Evolutionary conservation across 2,888 invertebrate genomes (phyloP).

Genomic region (Hydraecia micacea): DNA sequence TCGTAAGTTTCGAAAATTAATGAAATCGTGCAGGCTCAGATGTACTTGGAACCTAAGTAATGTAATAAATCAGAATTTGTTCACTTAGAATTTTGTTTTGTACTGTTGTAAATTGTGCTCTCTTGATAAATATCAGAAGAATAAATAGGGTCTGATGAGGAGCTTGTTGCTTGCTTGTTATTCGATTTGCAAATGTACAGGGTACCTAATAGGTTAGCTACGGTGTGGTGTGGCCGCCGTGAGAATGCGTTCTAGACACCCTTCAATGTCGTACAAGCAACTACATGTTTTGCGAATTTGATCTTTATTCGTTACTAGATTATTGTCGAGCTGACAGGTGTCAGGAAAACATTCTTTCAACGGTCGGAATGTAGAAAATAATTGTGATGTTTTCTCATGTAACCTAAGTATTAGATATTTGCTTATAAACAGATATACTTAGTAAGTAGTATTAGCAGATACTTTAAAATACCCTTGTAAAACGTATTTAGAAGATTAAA

Average conservation of each 20-base stretch:
- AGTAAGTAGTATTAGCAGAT: not conserved
- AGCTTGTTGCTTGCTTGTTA: not conserved
- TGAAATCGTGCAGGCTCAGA: constrained; percentile 67
- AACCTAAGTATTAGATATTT: not conserved
- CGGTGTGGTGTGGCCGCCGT: too few species aligned
- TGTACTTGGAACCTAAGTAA: constrained; percentile 56
- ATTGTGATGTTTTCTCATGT: not conserved
- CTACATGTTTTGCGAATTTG: too few species aligned
- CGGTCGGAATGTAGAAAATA: not conserved
- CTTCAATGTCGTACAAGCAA: too few species aligned
- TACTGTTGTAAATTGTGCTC: constrained; percentile 24
- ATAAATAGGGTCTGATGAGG: not conserved
- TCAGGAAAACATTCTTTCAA: too few species aligned
- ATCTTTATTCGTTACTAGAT: too few species aligned
- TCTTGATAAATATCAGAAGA: constrained; percentile 20
- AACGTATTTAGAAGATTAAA: constrained; percentile 1
- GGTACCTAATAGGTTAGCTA: not conserved
- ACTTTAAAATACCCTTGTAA: not conserved
- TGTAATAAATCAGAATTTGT: constrained; percentile 64
- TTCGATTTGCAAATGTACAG: not conserved
- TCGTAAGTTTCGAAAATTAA: constrained; percentile 73
- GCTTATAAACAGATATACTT: not conserved
- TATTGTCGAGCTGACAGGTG: too few species aligned
- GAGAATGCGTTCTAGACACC: too few species aligned
- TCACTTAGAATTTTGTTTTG: constrained; percentile 40